A percentile compares a stretch with the other conserved stretches of the same genome.
phyloP scores from a whole-genome alignment of 2,113 vertebrate species.

The Morone saxatilis region DNA sequence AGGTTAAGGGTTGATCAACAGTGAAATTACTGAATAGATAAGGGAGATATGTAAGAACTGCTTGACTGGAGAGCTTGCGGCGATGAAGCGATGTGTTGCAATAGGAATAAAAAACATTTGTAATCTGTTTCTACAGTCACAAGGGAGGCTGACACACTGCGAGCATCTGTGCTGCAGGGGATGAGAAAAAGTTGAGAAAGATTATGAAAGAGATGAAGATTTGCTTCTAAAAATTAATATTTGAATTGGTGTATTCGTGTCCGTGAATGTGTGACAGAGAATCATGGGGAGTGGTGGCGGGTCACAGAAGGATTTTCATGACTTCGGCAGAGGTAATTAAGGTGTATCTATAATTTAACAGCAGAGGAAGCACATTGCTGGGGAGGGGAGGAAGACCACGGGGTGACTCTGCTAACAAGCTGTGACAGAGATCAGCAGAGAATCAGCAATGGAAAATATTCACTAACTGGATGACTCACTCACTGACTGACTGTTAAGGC shows the following conservation, averaged over 20 bases:
- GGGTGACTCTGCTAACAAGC: conserved; percentile 60
- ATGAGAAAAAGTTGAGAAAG: not conserved
- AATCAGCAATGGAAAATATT: not conserved
- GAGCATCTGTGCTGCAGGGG: not conserved
- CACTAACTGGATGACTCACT: conserved; percentile 23
- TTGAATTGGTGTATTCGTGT: conserved; percentile 1
- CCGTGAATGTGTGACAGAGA: not conserved
- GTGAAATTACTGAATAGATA: not conserved
- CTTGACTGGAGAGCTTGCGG: not conserved
- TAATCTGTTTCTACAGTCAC: not conserved
- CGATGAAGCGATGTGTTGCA: not conserved
- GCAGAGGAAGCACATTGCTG: conserved; percentile 49
- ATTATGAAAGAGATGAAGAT: conserved; percentile 5
- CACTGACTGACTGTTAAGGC: not conserved
- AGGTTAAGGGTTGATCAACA: conserved; percentile 4
- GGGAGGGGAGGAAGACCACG: conserved; percentile 24
- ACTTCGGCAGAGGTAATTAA: conserved; percentile 68
- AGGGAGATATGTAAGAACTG: not conserved
- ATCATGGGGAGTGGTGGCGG: not conserved
- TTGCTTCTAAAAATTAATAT: conserved; percentile 2
- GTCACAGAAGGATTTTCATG: conserved; percentile 31
- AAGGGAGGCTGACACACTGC: not conserved
- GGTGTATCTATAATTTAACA: conserved; percentile 80
- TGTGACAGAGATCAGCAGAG: conserved; percentile 49
- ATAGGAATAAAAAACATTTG: conserved; percentile 2